Conservation (phyloP, 2,113 vertebrate genomes). For the Sphyrna mokarran region DNA sequence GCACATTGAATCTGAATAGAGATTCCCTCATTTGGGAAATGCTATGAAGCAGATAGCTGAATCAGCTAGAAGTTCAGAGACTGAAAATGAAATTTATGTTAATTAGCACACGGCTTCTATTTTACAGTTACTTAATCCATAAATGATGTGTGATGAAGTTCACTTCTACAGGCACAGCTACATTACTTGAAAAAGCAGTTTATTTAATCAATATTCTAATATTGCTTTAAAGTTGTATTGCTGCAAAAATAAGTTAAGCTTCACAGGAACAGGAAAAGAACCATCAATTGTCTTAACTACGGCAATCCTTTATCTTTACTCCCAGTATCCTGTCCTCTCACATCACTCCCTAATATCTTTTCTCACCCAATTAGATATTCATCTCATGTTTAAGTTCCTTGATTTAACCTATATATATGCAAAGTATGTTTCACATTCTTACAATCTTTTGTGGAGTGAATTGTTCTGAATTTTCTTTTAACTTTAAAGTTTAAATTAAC, state of each 20-base stretch:
- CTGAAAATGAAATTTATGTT: neutral
- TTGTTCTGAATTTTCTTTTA: neutral
- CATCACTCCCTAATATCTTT: too few species aligned
- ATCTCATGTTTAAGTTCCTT: neutral
- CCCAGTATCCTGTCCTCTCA: neutral
- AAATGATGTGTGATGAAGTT: neutral
- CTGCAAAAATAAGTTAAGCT: neutral
- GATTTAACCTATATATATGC: neutral
- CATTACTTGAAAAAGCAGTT: neutral
- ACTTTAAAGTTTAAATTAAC: neutral
- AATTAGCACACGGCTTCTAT: constrained; percentile 16
- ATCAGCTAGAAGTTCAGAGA: neutral
- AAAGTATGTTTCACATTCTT: neutral
- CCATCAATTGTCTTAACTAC: neutral
- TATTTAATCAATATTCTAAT: neutral
- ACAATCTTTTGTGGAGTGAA: neutral
- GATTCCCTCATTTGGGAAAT: neutral
- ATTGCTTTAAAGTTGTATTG: neutral
- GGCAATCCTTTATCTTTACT: neutral
- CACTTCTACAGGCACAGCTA: neutral
- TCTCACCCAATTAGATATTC: neutral
- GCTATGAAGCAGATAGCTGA: neutral
- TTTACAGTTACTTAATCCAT: constrained; percentile 15
- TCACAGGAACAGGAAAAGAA: neutral
- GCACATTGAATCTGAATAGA: neutral